Evolutionary conservation across 2,888 invertebrate genomes (phyloP), one percentile per base, ranked within the genome.

Genomic region (Nomada hirtipes): DNA sequence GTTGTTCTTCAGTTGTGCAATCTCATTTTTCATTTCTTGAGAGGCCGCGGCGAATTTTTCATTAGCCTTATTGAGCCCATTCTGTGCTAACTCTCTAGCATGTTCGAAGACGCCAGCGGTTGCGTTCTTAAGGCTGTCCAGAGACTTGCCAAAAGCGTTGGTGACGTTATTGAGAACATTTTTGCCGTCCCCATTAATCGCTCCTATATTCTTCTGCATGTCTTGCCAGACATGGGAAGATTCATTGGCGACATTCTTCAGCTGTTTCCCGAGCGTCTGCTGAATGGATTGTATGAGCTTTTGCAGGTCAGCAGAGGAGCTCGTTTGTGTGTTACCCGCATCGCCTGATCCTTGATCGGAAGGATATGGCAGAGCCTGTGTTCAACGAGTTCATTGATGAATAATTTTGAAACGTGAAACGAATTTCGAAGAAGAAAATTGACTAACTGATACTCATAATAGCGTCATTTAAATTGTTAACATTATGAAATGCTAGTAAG

Each of bases 331-430:
- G 36, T 36, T 36, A 36, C 0, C 36, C 7, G 60, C 60, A 18
- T 18, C 52, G 3, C 18, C 11, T 64, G 64, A 20, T 15, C 9
- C n/a, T 18, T 13, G 11, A 3, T 13, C 0, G 3, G 29, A 2
- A 0, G 15, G 18, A 23, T 60, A n/a, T 10, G 81, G 74, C 1
- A 67, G 2, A n/a, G 81, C 74, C 81, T 82, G 18, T n/a, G 20
- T 29, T 18, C 3, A 65, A 57, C 29, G 53, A 73, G 50, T 52
- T 13, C 4, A 47, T 65, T 36, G 36, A 76, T 42, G 0, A 71
- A n/a, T 53, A 52, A 53, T 61, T 44, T 23, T 7, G 11, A 42
- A 42, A 26, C 61, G 18, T 26, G 53, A 15, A 52, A 71, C 57
- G 11, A 23, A 52, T 42, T 10, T 7, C 29, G 18, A 13, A 13